These are phyloP conservation scores for Sepioteuthis lessoniana DNA, from an alignment of 2,888 invertebrate genomes.

Conservation along the genomic window DNA sequence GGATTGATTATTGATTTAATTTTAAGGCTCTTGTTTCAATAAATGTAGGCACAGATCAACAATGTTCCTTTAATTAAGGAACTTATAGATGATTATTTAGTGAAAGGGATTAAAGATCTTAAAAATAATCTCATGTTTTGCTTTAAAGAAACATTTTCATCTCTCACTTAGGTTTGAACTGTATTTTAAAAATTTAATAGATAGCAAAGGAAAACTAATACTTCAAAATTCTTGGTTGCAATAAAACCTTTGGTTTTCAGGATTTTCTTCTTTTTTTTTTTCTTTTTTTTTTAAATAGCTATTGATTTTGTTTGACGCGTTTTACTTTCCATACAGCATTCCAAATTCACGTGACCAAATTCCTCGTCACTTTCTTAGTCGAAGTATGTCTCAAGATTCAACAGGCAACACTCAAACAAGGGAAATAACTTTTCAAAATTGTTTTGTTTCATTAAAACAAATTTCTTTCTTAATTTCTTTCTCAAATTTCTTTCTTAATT, in stretches of 20 bases:
- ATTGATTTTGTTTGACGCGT: neutral
- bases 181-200: neutral
- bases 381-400: neutral
- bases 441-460: neutral
- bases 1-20: neutral
- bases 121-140: neutral
- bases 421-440: neutral
- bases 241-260: too few species aligned
- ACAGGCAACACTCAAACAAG: neutral
- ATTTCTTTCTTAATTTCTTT: too few species aligned
- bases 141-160: neutral
- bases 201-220: neutral
- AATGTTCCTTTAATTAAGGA: neutral
- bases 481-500: too few species aligned
- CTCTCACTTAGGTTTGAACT: neutral
- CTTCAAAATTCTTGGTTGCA: too few species aligned
- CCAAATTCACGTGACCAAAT: too few species aligned
- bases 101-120: neutral
- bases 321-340: neutral
- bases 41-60: neutral
- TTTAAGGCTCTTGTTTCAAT: conserved; percentile 13
- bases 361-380: too few species aligned
- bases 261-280: too few species aligned
- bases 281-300: neutral
- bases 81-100: neutral